Base-by-base conservation (phyloP, 2,888 invertebrate genomes). In the Agrochola macilenta region DNA sequence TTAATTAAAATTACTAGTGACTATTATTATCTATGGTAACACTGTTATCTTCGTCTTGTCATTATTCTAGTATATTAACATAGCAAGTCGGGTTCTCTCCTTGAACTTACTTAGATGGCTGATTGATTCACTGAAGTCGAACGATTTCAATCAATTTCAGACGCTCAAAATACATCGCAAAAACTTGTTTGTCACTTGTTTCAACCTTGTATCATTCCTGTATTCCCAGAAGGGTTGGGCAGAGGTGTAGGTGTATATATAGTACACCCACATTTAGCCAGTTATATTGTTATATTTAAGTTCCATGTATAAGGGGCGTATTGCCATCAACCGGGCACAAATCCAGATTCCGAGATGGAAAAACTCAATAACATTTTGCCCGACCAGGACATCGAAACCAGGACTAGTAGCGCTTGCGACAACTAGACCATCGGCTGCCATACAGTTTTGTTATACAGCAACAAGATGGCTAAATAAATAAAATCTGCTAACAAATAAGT, bases 401-500 rank as follows among this genome's bases (percentile, higher is more conserved):
- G 5, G 3, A 11, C 26, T 26, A 7, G 26, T 26, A 65, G 26
- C 5, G n/a, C 11, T 43, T n/a, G 64, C 17, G n/a, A 17, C 5
- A 9, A 43, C 17, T 46, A 26, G 1, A 46, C 8, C 20, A 66
- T 12, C 7, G 20, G 4, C 3, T 11, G 17, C 52, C 23, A 3
- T 26, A 49, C 39, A 58, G 9, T 23, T 39, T 26, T 43, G 14
- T 49, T 57, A 80, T 30, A 30, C 57, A 57, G 17, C 30, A 52
- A 35, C 58, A 52, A 74, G 17, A 81, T 54, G 52, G 9, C 26
- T 5, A 23, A 65, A 43, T 74, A 58, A 81, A 81, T 54, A 76
- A 70, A 69, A 69, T 72, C 69, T 63, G 63, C 57, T 39, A 79
- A 77, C 78, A 82, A 86, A 86, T 84, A 72, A 72, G 74, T 77